Evolutionary conservation across 1,140 invertebrate genomes (phyloP).

Genomic region (Bombus huntii): DNA sequence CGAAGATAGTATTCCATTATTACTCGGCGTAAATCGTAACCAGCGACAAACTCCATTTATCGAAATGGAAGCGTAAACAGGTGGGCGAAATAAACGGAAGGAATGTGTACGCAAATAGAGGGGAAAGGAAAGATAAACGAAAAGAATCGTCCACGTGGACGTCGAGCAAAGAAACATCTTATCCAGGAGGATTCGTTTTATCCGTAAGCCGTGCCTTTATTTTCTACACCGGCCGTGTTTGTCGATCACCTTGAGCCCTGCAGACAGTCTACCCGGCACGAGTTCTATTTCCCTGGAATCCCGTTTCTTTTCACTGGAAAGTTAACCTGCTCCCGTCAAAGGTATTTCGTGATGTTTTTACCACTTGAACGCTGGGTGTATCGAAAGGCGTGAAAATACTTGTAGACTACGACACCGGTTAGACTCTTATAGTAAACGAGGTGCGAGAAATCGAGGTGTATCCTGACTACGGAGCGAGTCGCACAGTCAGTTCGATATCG

Average conservation of each 20-base stretch:
- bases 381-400: slow-evolving; percentile 22
- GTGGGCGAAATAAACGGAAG: neutral
- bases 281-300: slow-evolving; percentile 65
- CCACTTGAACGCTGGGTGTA: slow-evolving; percentile 15
- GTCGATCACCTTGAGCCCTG: slow-evolving; percentile 51
- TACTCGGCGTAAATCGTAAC: neutral
- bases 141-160: neutral
- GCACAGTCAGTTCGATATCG: slow-evolving; percentile 75
- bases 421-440: slow-evolving; percentile 14
- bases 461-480: slow-evolving; percentile 38
- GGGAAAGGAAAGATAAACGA: neutral
- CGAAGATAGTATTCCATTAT: slow-evolving; percentile 30
- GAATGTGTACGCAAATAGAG: slow-evolving; percentile 37
- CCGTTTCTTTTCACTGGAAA: slow-evolving; percentile 35
- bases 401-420: neutral
- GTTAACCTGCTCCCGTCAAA: neutral
- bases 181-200: slow-evolving; percentile 8
- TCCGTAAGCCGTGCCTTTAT: slow-evolving; percentile 38
- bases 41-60: neutral
- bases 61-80: neutral
- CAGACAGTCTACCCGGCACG: slow-evolving; percentile 48
- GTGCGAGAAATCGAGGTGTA: slow-evolving; percentile 42
- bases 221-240: slow-evolving; percentile 22
- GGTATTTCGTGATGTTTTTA: slow-evolving; percentile 13
- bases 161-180: neutral